Evolutionary conservation across 2,113 vertebrate genomes (phyloP).

Genomic region (Antechinus flavipes): DNA sequence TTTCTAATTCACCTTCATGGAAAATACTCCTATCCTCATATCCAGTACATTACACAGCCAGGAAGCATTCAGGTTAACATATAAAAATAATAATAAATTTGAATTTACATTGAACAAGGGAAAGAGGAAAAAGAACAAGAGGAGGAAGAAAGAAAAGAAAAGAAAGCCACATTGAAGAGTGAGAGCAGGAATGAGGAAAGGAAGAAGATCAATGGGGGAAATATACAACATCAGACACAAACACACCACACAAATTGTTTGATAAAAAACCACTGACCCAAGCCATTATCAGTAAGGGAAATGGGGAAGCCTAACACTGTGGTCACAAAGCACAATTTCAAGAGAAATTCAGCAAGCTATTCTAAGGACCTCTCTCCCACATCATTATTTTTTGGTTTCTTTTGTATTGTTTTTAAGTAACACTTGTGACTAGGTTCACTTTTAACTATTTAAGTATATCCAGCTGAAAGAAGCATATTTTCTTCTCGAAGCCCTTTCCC

Average conservation of each 20-base stretch:
- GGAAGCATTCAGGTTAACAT: not conserved
- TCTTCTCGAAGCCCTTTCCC: not conserved
- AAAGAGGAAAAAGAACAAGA: not conserved
- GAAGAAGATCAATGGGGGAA: not conserved
- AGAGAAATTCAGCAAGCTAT: not conserved
- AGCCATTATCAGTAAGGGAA: conserved; percentile 13
- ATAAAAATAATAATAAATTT: not conserved
- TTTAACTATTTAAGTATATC: not conserved
- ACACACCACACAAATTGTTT: not conserved
- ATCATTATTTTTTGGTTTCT: not conserved
- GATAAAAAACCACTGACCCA: not conserved
- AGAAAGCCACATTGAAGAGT: not conserved
- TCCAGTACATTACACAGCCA: not conserved
- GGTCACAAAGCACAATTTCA: not conserved
- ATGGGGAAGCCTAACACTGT: not conserved
- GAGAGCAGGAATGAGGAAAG: not conserved
- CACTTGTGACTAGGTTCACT: not conserved
- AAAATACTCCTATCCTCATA: not conserved
- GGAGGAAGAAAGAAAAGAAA: not conserved
- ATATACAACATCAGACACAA: not conserved
- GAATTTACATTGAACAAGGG: not conserved
- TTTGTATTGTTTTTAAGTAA: not conserved
- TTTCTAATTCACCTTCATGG: not conserved
- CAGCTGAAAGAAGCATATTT: not conserved
- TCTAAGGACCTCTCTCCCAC: not conserved